Base-by-base conservation (phyloP, 1,140 invertebrate genomes). In the Atopsyche davidsoni region DNA sequence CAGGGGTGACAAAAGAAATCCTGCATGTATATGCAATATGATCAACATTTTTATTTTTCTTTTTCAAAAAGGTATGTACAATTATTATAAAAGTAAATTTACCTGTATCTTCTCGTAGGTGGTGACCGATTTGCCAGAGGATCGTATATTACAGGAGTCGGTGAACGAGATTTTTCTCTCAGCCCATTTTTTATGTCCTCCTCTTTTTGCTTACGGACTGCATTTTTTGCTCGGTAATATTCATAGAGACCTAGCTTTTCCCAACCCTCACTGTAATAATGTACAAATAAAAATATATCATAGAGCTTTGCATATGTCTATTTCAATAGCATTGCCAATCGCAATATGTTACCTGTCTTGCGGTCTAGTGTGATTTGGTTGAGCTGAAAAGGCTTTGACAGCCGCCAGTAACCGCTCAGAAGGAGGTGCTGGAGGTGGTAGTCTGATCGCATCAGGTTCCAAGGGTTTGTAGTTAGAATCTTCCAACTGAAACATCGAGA, bases 201-300 rank as follows among this genome's bases (percentile, higher is more conserved):
- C 62, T 95, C 90, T 69, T 93, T 95, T 58, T 86, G 80, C 64
- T 92, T 92, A 51, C 85, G 81, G 0, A 92, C 91, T 36, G 81
- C 76, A 71, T 92, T 91, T 72, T 98, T 98, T 0, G 92, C 89
- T 75, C 92, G 93, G 69, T 92, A 98, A 72, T 96, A 98, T 74
- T 98, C 95, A 69, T 96, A 97, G 16, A 98, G 74, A 49, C 92
- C 93, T 61, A 97, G 73, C 69, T 96, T 94, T 66, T 98, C 95
- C 95, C 95, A 98, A 31, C 96, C 95, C 66, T 98, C 94, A 73
- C 90, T 94, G 62, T 51, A 75, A 76, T 66, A 46, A 47, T 34
- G 23, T 9, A 61, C 49, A 57, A 60, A 51, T 45, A 17, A 36
- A 35, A 11, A 18, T 10, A 42, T 16, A 42, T 11, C 2, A 9